A percentile compares a stretch with the other conserved stretches of the same genome.
Conservation (phyloP, 2,888 invertebrate genomes). For the Cecidostiba fungosa region DNA sequence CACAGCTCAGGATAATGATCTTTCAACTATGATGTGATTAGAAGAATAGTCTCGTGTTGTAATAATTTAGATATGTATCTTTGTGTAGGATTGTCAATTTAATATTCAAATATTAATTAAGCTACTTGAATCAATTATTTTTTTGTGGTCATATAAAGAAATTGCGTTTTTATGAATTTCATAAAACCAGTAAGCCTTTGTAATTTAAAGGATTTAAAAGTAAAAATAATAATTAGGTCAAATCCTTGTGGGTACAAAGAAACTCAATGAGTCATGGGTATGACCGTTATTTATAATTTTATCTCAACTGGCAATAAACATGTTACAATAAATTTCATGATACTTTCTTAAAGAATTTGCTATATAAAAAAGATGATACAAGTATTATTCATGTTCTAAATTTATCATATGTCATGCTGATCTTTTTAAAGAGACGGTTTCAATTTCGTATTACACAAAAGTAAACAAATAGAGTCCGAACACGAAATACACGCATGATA, state of each 20-base stretch:
- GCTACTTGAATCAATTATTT: not conserved
- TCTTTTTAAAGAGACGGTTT: not conserved
- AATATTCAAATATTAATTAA: not conserved
- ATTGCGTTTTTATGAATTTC: not conserved
- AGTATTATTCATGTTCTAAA: no score
- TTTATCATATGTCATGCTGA: not conserved
- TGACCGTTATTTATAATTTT: conserved; percentile 3
- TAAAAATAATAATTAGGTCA: conserved; percentile 27
- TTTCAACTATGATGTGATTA: not conserved
- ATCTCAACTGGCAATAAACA: not conserved
- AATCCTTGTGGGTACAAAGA: not conserved
- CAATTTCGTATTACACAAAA: not conserved
- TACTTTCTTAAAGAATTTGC: not conserved
- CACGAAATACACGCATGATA: not conserved
- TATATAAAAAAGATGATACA: no score
- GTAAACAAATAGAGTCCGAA: not conserved
- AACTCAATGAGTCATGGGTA: not conserved
- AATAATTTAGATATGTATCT: not conserved
- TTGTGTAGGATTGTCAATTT: not conserved
- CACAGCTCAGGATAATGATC: not conserved
- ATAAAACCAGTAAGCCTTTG: not conserved
- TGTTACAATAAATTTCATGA: not conserved
- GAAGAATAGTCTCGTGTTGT: not conserved
- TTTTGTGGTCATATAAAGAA: not conserved
- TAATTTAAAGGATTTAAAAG: not conserved